Percentiles rank a stretch among this genome's conserved stretches.
These are phyloP conservation scores for Halyomorpha halys DNA, from an alignment of 1,140 invertebrate species.

Conservation along the genomic window DNA sequence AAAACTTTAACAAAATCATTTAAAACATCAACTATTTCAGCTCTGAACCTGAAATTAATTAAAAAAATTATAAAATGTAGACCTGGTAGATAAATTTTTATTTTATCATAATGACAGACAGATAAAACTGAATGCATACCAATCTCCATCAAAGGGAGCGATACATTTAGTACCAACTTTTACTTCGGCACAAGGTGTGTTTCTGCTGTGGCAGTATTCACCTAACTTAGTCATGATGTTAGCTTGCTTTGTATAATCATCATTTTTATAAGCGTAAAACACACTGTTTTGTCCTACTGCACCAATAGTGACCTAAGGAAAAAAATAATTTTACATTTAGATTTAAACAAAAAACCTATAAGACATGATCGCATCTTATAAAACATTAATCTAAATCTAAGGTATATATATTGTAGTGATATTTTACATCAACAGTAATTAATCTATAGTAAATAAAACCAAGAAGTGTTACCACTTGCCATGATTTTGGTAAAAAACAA, in stretches of 20 bases:
- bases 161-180: not conserved
- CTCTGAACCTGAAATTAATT: constrained; percentile 5
- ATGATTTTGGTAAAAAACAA: too few species aligned
- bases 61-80: not conserved
- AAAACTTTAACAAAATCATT: not conserved
- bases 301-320: not conserved
- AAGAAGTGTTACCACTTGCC: too few species aligned
- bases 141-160: not conserved
- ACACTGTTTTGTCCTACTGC: not conserved
- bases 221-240: not conserved
- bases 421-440: too few species aligned
- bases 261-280: not conserved
- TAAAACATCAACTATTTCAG: not conserved
- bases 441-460: too few species aligned
- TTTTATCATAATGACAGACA: not conserved
- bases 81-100: not conserved
- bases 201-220: not conserved
- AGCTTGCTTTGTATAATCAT: not conserved
- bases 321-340: too few species aligned
- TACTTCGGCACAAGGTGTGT: not conserved
- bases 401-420: too few species aligned
- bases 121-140: not conserved
- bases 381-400: too few species aligned
- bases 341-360: too few species aligned
- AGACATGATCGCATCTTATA: too few species aligned